Evolutionary conservation across 2,113 vertebrate genomes (phyloP).

Genomic region (Solenodon paradoxus): DNA sequence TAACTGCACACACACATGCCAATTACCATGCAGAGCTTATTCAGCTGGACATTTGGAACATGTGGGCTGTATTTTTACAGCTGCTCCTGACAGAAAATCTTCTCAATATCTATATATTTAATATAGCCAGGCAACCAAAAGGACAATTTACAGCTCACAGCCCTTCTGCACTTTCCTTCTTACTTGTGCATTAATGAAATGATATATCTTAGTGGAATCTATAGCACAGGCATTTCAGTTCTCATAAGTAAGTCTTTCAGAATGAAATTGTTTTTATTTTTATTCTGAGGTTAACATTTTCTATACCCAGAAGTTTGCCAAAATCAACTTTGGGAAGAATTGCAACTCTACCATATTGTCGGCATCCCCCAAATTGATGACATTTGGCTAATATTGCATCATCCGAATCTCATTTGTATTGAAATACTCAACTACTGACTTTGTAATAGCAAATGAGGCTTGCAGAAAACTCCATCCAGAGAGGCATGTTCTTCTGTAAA

Average conservation of each 20-base stretch:
- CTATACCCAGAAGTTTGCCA: neutral
- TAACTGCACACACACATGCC: neutral
- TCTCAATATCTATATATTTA: conserved; percentile 1
- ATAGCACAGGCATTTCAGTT: neutral
- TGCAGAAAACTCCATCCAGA: conserved; percentile 49
- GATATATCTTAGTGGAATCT: neutral
- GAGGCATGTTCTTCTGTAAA: conserved; percentile 52
- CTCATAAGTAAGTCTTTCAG: neutral
- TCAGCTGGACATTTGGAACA: conserved; percentile 19
- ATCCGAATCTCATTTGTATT: conserved; percentile 31
- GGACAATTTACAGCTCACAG: neutral
- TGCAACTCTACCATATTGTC: conserved; percentile 14
- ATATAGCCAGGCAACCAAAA: neutral
- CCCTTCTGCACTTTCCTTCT: neutral
- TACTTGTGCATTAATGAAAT: neutral
- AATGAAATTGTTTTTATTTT: conserved; percentile 34
- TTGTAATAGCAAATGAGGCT: conserved; percentile 61
- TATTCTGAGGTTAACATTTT: neutral
- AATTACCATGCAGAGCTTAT: neutral
- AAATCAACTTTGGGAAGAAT: conserved; percentile 25
- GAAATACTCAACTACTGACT: conserved; percentile 12
- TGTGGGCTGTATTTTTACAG: neutral
- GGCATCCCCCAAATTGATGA: neutral
- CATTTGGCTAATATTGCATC: neutral
- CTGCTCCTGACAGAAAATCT: neutral